phyloP scores from a whole-genome alignment of 2,113 vertebrate species.

The Amphiprion ocellaris region DNA sequence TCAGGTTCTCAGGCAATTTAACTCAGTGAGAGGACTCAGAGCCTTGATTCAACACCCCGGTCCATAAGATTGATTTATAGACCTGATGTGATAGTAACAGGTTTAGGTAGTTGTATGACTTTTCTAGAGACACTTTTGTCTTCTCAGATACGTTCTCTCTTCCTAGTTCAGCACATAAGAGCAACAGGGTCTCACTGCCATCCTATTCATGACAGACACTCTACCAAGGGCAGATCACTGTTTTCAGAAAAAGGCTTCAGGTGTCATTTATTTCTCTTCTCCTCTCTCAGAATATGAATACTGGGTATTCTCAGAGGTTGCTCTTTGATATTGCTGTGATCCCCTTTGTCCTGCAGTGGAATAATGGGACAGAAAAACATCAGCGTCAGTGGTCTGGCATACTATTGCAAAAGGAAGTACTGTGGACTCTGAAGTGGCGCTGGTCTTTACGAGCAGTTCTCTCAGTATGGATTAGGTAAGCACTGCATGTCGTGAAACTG shows the following conservation, averaged over 20 bases:
- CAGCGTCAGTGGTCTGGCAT: slow-evolving; percentile 25
- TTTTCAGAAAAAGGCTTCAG: slow-evolving; percentile 46
- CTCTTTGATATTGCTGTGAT: slow-evolving; percentile 56
- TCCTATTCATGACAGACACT: slow-evolving; percentile 36
- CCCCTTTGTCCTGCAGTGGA: slow-evolving; percentile 34
- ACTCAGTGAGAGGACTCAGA: slow-evolving; percentile 72
- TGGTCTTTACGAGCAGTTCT: slow-evolving; percentile 42
- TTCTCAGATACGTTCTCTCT: slow-evolving; percentile 23
- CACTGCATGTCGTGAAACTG: slow-evolving; percentile 82
- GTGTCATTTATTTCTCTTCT: slow-evolving; percentile 42
- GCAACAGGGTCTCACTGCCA: slow-evolving; percentile 70
- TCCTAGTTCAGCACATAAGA: slow-evolving; percentile 46
- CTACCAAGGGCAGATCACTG: slow-evolving; percentile 55
- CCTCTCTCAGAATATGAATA: slow-evolving; percentile 72
- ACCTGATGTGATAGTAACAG: slow-evolving; percentile 5
- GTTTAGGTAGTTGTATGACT: slow-evolving; percentile 23
- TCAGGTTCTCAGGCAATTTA: slow-evolving; percentile 83
- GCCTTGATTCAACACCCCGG: slow-evolving; percentile 49
- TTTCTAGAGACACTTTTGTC: slow-evolving; percentile 36
- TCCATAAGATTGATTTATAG: slow-evolving; percentile 40
- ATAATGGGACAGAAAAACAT: slow-evolving; percentile 28
- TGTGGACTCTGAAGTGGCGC: slow-evolving; percentile 18
- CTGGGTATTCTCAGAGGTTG: slow-evolving; percentile 70
- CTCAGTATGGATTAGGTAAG: slow-evolving; percentile 53
- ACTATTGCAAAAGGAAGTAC: slow-evolving; percentile 38